Conservation (phyloP, 2,797 vertebrate genomes). For the Gephyroberyx darwinii region DNA sequence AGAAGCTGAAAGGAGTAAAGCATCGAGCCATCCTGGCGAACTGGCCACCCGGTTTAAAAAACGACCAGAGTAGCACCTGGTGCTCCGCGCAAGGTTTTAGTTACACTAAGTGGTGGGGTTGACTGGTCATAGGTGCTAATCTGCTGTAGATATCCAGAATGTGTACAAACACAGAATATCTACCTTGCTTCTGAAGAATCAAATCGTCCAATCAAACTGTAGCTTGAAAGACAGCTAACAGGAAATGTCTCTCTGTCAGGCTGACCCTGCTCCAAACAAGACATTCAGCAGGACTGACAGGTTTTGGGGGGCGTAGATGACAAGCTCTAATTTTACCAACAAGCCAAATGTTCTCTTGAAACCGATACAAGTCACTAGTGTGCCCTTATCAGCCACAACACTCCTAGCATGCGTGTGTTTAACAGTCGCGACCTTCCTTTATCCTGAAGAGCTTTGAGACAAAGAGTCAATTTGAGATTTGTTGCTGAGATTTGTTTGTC, state of each 20-base stretch:
- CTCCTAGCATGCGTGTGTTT: conserved; percentile 36
- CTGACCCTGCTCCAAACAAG: neutral
- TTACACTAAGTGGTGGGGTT: neutral
- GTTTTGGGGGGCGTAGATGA: conserved; percentile 27
- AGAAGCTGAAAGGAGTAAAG: conserved; percentile 24
- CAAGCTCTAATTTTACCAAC: conserved; percentile 54
- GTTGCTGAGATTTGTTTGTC: too few species aligned
- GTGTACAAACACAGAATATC: conserved; percentile 3
- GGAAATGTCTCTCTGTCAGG: neutral
- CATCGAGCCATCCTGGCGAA: conserved; percentile 1
- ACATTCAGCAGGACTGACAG: neutral
- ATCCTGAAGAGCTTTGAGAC: too few species aligned
- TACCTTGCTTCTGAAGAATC: neutral
- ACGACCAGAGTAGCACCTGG: neutral
- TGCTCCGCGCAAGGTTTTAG: conserved; percentile 6
- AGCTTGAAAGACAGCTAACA: too few species aligned
- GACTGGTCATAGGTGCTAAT: conserved; percentile 5
- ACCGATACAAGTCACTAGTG: conserved; percentile 40
- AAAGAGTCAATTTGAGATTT: too few species aligned
- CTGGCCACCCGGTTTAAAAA: conserved; percentile 6
- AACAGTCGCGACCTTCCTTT: conserved; percentile 36
- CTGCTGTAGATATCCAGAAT: neutral
- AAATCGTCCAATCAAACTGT: too few species aligned
- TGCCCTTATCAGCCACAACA: conserved; percentile 53
- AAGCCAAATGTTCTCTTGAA: conserved; percentile 43